These are phyloP conservation scores for Cosmopolites sordidus DNA, from an alignment of 2,888 invertebrate species.

Conservation along the genomic window DNA sequence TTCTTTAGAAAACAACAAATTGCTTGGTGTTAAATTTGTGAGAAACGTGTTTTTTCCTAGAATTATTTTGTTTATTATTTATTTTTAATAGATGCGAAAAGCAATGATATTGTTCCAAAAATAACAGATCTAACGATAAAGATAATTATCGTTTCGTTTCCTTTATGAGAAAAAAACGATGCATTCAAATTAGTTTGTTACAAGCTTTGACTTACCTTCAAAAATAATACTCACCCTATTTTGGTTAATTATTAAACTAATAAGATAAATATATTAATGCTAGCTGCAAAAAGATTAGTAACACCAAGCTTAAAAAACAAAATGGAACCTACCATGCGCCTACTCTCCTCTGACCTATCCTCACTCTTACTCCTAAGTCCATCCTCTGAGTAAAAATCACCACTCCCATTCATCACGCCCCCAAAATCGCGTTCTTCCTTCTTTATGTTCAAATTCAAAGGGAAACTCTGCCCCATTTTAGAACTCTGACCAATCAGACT, in stretches of 20 bases:
- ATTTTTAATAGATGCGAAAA: not conserved
- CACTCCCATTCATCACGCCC: conserved; percentile 9
- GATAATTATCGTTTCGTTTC: not conserved
- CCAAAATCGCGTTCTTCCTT: conserved; percentile 15
- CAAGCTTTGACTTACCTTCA: too few species aligned
- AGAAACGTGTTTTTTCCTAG: not conserved
- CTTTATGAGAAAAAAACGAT: too few species aligned
- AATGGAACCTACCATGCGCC: conserved; percentile 23
- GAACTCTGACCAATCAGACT: conserved; percentile 2
- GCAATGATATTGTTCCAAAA: not conserved
- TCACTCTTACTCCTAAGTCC: conserved; percentile 30
- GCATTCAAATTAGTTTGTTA: too few species aligned
- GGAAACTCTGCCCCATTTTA: conserved; percentile 14
- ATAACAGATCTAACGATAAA: not conserved
- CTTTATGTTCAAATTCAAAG: conserved; percentile 21
- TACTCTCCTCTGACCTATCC: conserved; percentile 31
- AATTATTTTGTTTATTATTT: not conserved
- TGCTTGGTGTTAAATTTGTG: not conserved
- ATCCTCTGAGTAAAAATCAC: conserved; percentile 20
- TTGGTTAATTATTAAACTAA: too few species aligned
- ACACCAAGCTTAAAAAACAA: too few species aligned
- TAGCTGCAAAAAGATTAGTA: too few species aligned
- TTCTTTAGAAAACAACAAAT: not conserved
- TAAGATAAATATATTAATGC: too few species aligned
- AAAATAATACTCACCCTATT: too few species aligned